A percentile compares a stretch with the other conserved stretches of the same genome.
Evolutionary conservation across 2,113 vertebrate species (phyloP).

Genomic region (Lepus europaeus): DNA sequence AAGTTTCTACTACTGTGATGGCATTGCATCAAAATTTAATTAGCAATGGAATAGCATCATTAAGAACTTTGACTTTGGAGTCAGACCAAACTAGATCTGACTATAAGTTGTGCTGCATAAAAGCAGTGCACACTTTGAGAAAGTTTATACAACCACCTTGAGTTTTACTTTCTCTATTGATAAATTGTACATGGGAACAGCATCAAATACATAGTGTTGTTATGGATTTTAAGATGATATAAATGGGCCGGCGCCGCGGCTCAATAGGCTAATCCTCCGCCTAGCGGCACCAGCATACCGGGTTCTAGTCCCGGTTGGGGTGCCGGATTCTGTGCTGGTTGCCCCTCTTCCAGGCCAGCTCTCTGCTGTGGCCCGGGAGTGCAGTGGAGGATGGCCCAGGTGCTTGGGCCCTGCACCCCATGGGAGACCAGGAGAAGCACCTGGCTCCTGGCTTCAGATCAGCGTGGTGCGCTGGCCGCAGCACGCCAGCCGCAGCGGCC

Average conservation of each 20-base stretch:
- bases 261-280: no score
- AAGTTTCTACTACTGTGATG: background rate
- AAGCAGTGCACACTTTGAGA: background rate
- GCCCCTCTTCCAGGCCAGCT: no score
- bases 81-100: background rate
- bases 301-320: no score
- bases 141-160: background rate
- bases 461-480: no score
- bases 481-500: no score
- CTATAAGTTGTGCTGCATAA: background rate
- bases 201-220: background rate
- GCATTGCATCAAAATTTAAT: background rate
- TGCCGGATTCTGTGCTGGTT: no score
- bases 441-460: no score
- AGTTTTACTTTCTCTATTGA: background rate
- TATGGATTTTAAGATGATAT: background rate
- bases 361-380: no score
- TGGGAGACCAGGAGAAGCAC: no score
- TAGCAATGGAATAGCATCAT: background rate
- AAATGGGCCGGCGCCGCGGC: background rate
- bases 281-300: no score
- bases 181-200: background rate
- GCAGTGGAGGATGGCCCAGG: no score
- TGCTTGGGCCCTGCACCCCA: no score
- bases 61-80: slow-evolving; percentile 44